These are phyloP conservation scores for Poeciliopsis turneri DNA, from an alignment of 2,797 vertebrate species.

Conservation along the genomic window DNA sequence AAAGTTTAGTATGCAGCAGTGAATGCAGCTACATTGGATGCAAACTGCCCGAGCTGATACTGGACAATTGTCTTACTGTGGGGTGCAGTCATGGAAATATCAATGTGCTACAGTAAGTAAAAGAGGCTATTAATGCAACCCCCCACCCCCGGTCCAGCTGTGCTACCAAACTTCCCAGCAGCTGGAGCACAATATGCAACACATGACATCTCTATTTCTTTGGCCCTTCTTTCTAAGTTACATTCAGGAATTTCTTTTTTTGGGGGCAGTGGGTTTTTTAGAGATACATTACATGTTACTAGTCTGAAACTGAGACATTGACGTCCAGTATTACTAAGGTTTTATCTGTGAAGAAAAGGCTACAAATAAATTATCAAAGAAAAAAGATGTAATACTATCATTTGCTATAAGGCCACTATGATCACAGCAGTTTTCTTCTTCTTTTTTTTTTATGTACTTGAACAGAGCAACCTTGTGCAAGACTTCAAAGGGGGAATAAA, in stretches of 20 bases:
- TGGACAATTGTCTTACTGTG: slow-evolving; percentile 63
- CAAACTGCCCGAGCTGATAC: slow-evolving; percentile 49
- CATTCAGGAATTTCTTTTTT: neutral
- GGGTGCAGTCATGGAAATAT: slow-evolving; percentile 69
- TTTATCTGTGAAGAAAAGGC: slow-evolving; percentile 17
- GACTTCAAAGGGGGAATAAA: slow-evolving; percentile 37
- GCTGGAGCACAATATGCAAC: slow-evolving; percentile 49
- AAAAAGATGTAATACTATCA: slow-evolving; percentile 2
- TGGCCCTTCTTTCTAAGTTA: slow-evolving; percentile 34
- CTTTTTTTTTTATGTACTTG: slow-evolving; percentile 16
- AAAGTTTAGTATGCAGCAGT: slow-evolving; percentile 35
- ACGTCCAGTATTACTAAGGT: slow-evolving; percentile 20
- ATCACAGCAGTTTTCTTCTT: slow-evolving; percentile 9
- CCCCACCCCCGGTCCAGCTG: slow-evolving; percentile 61
- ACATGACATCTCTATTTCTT: slow-evolving; percentile 26
- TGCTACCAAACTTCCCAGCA: slow-evolving; percentile 56
- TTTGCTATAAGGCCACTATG: slow-evolving; percentile 23
- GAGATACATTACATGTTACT: slow-evolving; percentile 22
- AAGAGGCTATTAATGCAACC: slow-evolving; percentile 53
- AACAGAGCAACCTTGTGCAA: slow-evolving; percentile 33
- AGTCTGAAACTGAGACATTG: slow-evolving; percentile 4
- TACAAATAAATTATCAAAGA: slow-evolving; percentile 31
- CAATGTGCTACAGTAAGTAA: slow-evolving; percentile 44
- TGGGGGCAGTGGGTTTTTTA: neutral
- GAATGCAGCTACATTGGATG: slow-evolving; percentile 56